A percentile compares a stretch with the other conserved stretches of the same genome.
Conservation (phyloP, 2,797 vertebrate genomes). For the Brachymystax lenok region DNA sequence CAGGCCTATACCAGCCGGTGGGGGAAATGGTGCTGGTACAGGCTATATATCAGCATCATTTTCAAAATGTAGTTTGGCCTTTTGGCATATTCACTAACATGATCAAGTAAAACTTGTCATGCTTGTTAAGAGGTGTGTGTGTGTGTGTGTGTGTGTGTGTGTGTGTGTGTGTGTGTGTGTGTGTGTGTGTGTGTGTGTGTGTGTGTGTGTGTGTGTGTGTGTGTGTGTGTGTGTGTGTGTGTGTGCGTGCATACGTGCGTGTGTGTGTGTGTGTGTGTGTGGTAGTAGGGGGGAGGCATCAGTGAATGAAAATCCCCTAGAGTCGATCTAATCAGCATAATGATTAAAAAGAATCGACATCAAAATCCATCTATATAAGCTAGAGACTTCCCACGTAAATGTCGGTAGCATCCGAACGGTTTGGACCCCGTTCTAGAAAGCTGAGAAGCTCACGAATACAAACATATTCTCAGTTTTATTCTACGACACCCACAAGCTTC, state of each 20-base stretch:
- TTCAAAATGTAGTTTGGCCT: no score
- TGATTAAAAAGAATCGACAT: no score
- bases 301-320: not conserved
- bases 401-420: no score
- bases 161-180: not conserved
- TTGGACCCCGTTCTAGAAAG: no score
- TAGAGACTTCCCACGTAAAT: no score
- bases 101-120: conserved; percentile 57
- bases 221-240: not conserved
- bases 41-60: no score
- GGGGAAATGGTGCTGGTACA: no score
- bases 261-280: not conserved
- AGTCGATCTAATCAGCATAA: no score
- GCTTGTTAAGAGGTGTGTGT: conserved; percentile 17
- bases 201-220: not conserved
- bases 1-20: not conserved
- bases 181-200: not conserved
- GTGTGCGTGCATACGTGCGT: not conserved
- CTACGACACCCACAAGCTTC: no score
- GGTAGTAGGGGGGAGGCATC: not conserved
- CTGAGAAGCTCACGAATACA: no score
- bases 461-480: no score
- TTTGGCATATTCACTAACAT: conserved; percentile 30
- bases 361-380: no score
- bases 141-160: not conserved